Evolutionary conservation across 2,113 vertebrate species (phyloP).

Genomic region (Crotalus viridis): DNA sequence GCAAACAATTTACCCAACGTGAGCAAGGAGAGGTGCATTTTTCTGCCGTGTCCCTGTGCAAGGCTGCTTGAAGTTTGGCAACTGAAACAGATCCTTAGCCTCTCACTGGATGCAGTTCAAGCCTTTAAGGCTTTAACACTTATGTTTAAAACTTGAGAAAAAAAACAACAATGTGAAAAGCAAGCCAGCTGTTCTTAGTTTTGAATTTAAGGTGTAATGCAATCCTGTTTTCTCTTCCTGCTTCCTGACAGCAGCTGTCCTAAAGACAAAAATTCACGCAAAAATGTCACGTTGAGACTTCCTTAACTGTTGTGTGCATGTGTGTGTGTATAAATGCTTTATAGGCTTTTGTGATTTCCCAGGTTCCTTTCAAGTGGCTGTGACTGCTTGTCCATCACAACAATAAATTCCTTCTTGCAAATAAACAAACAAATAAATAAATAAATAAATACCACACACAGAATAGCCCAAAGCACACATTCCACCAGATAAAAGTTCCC

Average conservation of each 20-base stretch:
- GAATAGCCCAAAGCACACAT: background rate
- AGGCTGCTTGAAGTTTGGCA: constrained; percentile 66
- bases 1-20: constrained; percentile 86
- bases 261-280: constrained; percentile 46
- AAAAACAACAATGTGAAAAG: constrained; percentile 18
- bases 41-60: constrained; percentile 91
- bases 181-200: constrained; percentile 51
- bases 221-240: no score
- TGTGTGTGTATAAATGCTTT: constrained; percentile 60
- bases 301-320: constrained; percentile 36
- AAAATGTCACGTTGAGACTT: constrained; percentile 19
- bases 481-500: background rate
- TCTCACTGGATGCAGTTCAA: constrained; percentile 42
- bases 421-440: background rate
- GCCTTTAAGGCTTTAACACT: constrained; percentile 61
- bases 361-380: constrained; percentile 60
- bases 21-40: constrained; percentile 92
- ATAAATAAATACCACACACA: background rate
- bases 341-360: constrained; percentile 60
- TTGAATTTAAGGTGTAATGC: constrained; percentile 43
- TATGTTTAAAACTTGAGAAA: constrained; percentile 15
- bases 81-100: constrained; percentile 11
- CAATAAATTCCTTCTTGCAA: constrained; percentile 72
- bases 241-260: constrained; percentile 26
- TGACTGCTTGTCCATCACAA: constrained; percentile 65